Evolutionary conservation across 1,140 invertebrate species (phyloP).

Genomic region (Patella vulgata): DNA sequence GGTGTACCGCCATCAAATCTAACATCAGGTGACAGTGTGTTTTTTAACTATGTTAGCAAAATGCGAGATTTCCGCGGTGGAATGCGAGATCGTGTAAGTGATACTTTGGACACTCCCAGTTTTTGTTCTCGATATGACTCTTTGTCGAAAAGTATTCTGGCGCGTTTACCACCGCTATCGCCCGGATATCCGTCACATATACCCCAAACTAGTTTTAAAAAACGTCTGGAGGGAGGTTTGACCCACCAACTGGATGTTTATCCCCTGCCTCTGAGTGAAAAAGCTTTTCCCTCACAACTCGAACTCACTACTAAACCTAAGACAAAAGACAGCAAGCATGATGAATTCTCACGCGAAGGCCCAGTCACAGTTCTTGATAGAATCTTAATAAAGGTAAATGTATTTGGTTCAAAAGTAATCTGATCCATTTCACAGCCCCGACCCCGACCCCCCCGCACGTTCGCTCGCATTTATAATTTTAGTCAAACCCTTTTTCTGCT

Average conservation of each 20-base stretch:
- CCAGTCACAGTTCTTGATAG: slow-evolving; percentile 22
- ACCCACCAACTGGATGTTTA: slow-evolving; percentile 20
- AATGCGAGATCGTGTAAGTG: not conserved
- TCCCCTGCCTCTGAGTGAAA: slow-evolving; percentile 16
- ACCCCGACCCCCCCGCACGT: slow-evolving; percentile 2
- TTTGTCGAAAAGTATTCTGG: not conserved
- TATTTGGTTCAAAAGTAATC: too few relatives aligned
- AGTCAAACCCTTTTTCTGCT: too few relatives aligned
- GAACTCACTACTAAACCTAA: slow-evolving; percentile 14
- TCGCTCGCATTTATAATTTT: too few relatives aligned
- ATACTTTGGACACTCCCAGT: not conserved
- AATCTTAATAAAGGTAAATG: slow-evolving; percentile 27
- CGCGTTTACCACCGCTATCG: not conserved
- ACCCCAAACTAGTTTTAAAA: slow-evolving; percentile 14
- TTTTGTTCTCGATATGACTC: not conserved
- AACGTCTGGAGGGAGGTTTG: slow-evolving; percentile 16
- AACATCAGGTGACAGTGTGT: slow-evolving; percentile 14
- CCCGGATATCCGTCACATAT: slow-evolving; percentile 5
- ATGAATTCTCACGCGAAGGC: slow-evolving; percentile 7
- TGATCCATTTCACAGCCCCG: not conserved
- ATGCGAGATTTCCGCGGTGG: slow-evolving; percentile 4
- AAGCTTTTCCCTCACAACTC: slow-evolving; percentile 1
- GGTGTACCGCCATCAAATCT: slow-evolving; percentile 4
- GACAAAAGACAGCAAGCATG: slow-evolving; percentile 7
- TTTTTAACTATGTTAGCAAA: slow-evolving; percentile 12